These are phyloP conservation scores for Leucopsar rothschildi DNA, from an alignment of 2,113 vertebrate species.

Conservation along the genomic window DNA sequence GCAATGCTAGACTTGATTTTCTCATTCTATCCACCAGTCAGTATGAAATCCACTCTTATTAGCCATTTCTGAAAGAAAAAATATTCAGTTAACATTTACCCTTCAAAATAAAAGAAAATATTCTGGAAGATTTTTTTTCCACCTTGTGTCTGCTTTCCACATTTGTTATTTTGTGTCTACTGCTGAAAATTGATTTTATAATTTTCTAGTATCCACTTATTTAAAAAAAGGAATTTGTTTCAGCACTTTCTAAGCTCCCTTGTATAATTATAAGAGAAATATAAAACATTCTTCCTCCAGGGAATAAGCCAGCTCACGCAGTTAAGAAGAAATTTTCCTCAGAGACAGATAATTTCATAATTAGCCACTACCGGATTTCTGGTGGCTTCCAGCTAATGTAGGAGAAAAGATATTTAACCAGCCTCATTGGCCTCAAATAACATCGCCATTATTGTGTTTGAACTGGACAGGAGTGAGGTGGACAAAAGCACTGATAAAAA, in stretches of 20 bases:
- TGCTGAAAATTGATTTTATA: neutral
- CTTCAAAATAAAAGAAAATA: neutral
- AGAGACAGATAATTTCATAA: slow-evolving; percentile 48
- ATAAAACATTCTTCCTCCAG: slow-evolving; percentile 26
- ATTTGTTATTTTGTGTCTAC: neutral
- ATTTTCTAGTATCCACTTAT: slow-evolving; percentile 8
- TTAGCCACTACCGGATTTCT: slow-evolving; percentile 28
- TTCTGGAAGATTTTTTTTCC: neutral
- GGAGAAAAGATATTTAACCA: neutral
- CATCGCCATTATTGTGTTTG: neutral
- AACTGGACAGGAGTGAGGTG: neutral
- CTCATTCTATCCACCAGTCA: neutral
- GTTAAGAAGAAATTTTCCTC: slow-evolving; percentile 34
- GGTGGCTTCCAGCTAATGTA: neutral
- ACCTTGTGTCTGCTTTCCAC: neutral
- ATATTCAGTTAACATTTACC: neutral
- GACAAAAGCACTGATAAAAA: neutral
- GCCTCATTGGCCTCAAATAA: neutral
- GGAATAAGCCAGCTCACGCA: slow-evolving; percentile 13
- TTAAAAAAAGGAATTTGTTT: slow-evolving; percentile 1
- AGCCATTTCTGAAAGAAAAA: neutral
- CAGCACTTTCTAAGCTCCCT: neutral
- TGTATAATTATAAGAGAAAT: slow-evolving; percentile 6
- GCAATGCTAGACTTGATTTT: neutral
- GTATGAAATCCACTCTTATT: neutral